phyloP scores from a whole-genome alignment of 2,888 invertebrate genomes.

The Lissocephala sabroskyi region DNA sequence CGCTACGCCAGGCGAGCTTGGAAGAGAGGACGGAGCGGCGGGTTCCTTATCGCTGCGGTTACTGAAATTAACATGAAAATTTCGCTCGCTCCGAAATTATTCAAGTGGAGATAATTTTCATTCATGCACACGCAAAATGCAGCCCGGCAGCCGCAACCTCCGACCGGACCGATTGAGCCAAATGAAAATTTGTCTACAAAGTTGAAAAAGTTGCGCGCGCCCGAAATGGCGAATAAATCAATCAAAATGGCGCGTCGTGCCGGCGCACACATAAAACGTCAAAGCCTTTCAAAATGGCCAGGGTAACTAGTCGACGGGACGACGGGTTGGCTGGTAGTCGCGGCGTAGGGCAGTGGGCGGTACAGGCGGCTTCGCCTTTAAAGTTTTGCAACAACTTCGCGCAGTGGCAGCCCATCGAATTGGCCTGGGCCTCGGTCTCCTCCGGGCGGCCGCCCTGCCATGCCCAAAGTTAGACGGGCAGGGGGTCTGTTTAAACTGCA shows the following conservation, averaged over 20 bases:
- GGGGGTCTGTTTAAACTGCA: too few species aligned
- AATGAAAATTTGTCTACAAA: conserved; percentile 61
- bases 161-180: too few species aligned
- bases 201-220: conserved; percentile 37
- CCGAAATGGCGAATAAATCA: conserved; percentile 47
- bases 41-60: conserved; percentile 47
- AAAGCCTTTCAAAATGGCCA: not conserved
- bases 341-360: conserved; percentile 1
- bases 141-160: not conserved
- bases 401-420: too few species aligned
- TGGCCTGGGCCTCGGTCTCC: too few species aligned
- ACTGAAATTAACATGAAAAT: conserved; percentile 56
- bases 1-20: conserved; percentile 39
- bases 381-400: conserved; percentile 23
- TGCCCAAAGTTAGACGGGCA: not conserved
- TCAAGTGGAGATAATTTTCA: conserved; percentile 66
- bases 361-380: conserved; percentile 47
- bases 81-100: conserved; percentile 55
- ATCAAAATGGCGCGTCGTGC: conserved; percentile 41
- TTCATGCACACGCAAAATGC: conserved; percentile 19
- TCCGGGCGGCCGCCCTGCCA: too few species aligned
- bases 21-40: not conserved
- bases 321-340: not conserved
- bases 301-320: too few species aligned
- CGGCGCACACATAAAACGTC: conserved; percentile 8